Evolutionary conservation across 2,113 vertebrate species (phyloP), one percentile per base, ranked within the genome.

Genomic region (Leptocoma aspasia): DNA sequence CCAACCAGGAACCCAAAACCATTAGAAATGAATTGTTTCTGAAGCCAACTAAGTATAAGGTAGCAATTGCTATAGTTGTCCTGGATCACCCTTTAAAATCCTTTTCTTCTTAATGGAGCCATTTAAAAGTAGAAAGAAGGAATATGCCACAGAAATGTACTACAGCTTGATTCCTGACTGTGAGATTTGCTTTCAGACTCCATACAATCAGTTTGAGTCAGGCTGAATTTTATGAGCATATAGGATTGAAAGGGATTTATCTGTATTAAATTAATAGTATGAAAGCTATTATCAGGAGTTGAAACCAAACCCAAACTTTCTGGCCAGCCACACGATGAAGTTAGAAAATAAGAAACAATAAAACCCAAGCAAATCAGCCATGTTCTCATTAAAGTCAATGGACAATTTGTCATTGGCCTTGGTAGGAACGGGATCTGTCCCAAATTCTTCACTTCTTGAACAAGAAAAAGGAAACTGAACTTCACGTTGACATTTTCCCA

Each of bases 401-500:
- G 53, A 39, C 13, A 45, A 66, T 96, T 95, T 93, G 39, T 79
- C 64, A 33, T 41, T 63, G 28, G 39, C 45, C 68, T 95, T 52
- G 45, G 71, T n/a, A 90, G 80, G 13, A 79, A 59, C 64, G 86
- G 86, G 86, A 91, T 73, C 84, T 88, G 73, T 71, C 76, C 82
- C 88, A 90, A 94, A 59, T 78, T 94, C 75, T 95, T 95, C 77
- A 66, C 57, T 76, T 93, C 61, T 88, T 35, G 65, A 31, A 70
- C 44, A 79, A 91, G 68, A 76, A 92, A 90, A 85, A 75, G 92
- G 96, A 97, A 97, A 88, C 59, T 57, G 65, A 92, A 95, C 73
- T 53, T 76, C 6, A 5, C 47, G 68, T 90, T 91, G 60, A 42
- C 56, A 60, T 91, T 96, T 96, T 93, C 52, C 71, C 71, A 73